Evolutionary conservation across 2,888 invertebrate species (phyloP).

Genomic region (Acanthosepion esculentum): DNA sequence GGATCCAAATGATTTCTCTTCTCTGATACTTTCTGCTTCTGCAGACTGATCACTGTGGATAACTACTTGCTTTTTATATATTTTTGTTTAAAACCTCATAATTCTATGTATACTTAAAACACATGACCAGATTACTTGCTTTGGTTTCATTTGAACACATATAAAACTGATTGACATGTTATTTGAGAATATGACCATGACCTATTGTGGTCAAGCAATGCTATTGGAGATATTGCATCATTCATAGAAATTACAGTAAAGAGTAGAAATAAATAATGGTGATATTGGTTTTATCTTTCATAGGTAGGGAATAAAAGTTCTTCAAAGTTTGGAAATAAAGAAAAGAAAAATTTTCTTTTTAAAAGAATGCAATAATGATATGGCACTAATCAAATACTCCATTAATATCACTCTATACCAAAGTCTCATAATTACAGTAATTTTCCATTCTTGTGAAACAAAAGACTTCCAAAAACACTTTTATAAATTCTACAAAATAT

Average conservation of each 20-base stretch:
- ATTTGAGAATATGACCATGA: neutral
- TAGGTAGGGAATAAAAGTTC: conserved; percentile 15
- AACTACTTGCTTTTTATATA: too few species aligned
- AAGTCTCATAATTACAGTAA: neutral
- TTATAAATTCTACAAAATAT: neutral
- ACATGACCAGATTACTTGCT: too few species aligned
- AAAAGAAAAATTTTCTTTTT: neutral
- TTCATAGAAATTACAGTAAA: neutral
- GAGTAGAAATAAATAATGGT: neutral
- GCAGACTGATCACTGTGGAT: too few species aligned
- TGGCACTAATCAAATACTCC: conserved; percentile 33
- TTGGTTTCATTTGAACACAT: neutral
- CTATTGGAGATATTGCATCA: neutral
- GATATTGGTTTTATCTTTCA: neutral
- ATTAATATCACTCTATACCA: neutral
- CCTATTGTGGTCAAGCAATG: neutral
- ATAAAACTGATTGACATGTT: neutral
- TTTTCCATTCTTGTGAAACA: neutral
- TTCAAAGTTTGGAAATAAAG: neutral
- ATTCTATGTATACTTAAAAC: too few species aligned
- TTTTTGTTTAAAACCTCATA: too few species aligned
- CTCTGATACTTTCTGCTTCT: too few species aligned
- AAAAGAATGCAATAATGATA: neutral
- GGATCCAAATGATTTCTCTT: too few species aligned
- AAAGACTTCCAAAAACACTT: neutral